Evolutionary conservation across 1,140 invertebrate species (phyloP), one percentile per base, ranked within the genome.

Genomic region (Amyelois transitella): DNA sequence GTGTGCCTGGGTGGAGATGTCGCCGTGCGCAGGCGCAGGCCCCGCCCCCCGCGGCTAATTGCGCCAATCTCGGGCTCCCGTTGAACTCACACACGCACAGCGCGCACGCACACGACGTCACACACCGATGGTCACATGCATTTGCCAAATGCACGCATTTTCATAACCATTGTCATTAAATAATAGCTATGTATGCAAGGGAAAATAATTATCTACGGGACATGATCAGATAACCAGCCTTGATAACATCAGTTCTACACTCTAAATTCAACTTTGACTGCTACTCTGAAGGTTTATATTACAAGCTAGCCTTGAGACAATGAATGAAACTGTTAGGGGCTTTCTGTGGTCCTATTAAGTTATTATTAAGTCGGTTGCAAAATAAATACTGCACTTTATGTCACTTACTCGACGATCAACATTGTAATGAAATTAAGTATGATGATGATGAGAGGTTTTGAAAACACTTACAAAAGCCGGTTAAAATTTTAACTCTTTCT

Each of bases 1-100:
- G 72, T 68, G 69, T 68, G 66, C 53, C 54, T 62, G 69, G 70
- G 78, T 66, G 73, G 77, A 72, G 74, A 81, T 78, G 79, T 78
- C 74, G 67, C 60, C 60, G 68, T 55, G 67, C 78, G 77, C 72
- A 52, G 53, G 61, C 75, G 76, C 75, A 77, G 62, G 79, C 81
- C 74, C 75, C 81, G 75, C 83, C 81, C 77, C 69, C 57, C 64
- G 54, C 62, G 48, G 58, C 72, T 86, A 86, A 83, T 86, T 86
- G 79, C 83, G 67, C 83, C 83, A 86, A 86, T 86, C 81, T 82
- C 74, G 57, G 75, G 63, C 65, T 55, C 53, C 65, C 62, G 51
- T 55, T 63, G 53, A 61, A 76, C 82, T 70, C 77, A 77, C 79
- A 79, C 77, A 58, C 67, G 59, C 61, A 51, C 48, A 64, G 32